Conservation (phyloP, 1,140 invertebrate genomes). For the Dinoponera quadriceps region DNA sequence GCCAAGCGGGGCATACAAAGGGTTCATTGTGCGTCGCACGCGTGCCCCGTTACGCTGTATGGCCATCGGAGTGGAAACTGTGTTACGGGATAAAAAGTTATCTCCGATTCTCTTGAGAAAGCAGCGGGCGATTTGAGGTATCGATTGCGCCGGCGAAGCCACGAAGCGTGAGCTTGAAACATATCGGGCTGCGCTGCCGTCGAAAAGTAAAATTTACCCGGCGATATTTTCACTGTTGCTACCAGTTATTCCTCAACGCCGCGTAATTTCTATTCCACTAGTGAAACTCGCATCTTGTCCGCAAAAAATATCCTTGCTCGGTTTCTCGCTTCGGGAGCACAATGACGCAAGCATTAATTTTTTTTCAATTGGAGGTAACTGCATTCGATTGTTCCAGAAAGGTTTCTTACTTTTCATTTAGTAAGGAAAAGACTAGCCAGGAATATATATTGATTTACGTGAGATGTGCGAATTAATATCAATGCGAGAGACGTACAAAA, state of each 20-base stretch:
- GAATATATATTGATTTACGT: too few relatives aligned
- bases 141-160: constrained; percentile 25
- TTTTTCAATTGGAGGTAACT: neutral
- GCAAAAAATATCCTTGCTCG: neutral
- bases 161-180: constrained; percentile 36
- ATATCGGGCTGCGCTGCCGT: constrained; percentile 29
- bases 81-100: constrained; percentile 54
- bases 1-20: constrained; percentile 51
- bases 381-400: neutral
- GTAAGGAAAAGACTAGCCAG: neutral
- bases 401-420: neutral
- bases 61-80: constrained; percentile 34
- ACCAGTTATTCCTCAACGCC: too few relatives aligned
- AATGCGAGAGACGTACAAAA: neutral
- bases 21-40: constrained; percentile 52
- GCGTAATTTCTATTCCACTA: neutral
- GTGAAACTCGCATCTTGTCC: too few relatives aligned
- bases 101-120: constrained; percentile 55
- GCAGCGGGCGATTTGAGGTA: constrained; percentile 38
- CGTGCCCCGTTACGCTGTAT: constrained; percentile 48
- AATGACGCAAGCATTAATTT: neutral
- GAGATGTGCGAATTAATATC: too few relatives aligned
- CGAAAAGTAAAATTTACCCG: constrained; percentile 1
- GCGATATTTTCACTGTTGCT: constrained; percentile 35
- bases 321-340: neutral